Base-by-base conservation (phyloP, 2,113 vertebrate genomes). In the Pica pica region DNA sequence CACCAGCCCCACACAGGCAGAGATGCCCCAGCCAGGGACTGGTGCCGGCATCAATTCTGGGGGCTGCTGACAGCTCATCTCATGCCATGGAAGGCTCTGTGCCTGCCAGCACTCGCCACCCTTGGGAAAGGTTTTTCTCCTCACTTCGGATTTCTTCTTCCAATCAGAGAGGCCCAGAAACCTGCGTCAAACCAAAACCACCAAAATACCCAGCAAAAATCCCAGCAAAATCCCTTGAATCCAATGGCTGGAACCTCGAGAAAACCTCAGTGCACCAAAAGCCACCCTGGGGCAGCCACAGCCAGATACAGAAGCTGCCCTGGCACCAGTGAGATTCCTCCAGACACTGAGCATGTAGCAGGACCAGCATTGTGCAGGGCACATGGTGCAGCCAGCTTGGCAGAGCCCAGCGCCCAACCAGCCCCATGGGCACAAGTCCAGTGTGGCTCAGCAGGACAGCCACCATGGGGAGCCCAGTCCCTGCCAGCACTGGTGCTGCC, bases 71-170 rank as follows among this genome's bases (percentile, higher is more conserved):
- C 49, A 46, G 49, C 70, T 53, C 24, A 1, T 52, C 71, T 89
- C 63, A 49, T 1, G 0, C 56, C 50, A 33, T 0, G 0, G 39
- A 18, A 21, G 42, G 56, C 65, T 74, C 79, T 85, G 28, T 63
- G 79, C 61, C 74, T 24, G 0, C 11, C 60, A 89, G 49, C 41
- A 46, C 64, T 90, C 76, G 50, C 18, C 8, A 6, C 59, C 41
- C 30, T 46, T 4, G 8, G 79, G 63, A 83, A 87, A 9, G 4
- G 7, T 18, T 57, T 33, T 56, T 50, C 74, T 65, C 42, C 42
- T 56, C 55, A 31, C 14, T 70, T 76, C 41, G 79, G 67, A 76
- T 79, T 95, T 97, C 79, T 94, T 97, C 83, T 87, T 69, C 63
- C 24, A 44, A 91, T 79, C 91, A 93, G 74, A 69, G n/a, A 70